Percentiles rank a stretch among this genome's conserved stretches.
Conservation (phyloP, 64 coral and sea anemone species). For the Porites australiensis region DNA sequence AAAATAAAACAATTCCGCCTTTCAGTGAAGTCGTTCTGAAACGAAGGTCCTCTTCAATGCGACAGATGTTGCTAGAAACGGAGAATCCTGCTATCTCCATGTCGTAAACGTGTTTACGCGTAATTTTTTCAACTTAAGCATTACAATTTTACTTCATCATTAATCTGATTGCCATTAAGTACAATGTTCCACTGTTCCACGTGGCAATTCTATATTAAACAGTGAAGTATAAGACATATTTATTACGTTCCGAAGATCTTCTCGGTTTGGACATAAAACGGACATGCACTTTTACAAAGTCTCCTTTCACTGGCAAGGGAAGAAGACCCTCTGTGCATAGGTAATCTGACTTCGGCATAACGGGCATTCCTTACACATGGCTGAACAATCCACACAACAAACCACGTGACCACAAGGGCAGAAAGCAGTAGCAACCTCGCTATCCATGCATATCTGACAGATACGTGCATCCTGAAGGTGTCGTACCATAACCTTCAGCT, state of each 20-base stretch:
- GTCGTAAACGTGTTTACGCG: too few species aligned
- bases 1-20: not conserved
- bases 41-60: too few species aligned
- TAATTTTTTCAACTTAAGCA: too few species aligned
- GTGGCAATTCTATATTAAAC: too few species aligned
- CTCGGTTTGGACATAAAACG: too few species aligned
- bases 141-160: too few species aligned
- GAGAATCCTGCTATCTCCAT: too few species aligned
- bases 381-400: constrained; percentile 95
- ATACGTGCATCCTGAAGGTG: constrained; percentile 93
- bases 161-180: too few species aligned
- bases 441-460: constrained; percentile 99
- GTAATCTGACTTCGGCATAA: constrained; percentile 97
- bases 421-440: constrained; percentile 93
- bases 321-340: constrained; percentile 98
- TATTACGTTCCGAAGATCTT: too few species aligned
- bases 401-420: constrained; percentile 99
- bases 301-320: constrained; percentile 78
- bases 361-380: constrained; percentile 98
- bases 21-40: not conserved
- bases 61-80: too few species aligned
- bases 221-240: too few species aligned
- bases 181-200: too few species aligned
- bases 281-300: not conserved
- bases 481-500: constrained; percentile 91